Conservation (phyloP, 2,113 vertebrate species). For the Rhegmatorhina hoffmannsi region DNA sequence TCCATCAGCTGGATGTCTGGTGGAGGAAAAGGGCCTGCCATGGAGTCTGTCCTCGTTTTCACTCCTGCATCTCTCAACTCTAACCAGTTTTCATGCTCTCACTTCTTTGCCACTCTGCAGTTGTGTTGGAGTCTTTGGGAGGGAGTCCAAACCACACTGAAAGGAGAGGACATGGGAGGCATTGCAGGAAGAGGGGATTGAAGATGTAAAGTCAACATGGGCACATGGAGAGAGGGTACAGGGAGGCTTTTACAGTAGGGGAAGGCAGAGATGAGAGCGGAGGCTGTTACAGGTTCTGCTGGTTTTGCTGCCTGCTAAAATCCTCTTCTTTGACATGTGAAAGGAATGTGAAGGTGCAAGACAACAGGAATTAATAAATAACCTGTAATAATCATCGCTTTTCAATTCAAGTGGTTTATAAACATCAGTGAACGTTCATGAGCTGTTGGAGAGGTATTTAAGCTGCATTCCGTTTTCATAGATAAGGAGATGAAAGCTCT, state of each 20-base stretch:
- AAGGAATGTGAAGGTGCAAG: conserved; percentile 2
- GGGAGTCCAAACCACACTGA: neutral
- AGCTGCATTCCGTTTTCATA: neutral
- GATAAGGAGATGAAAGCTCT: conserved; percentile 58
- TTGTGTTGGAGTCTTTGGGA: neutral
- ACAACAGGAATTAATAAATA: conserved; percentile 24
- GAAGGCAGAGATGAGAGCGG: neutral
- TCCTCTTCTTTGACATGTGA: neutral
- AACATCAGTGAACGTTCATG: conserved; percentile 10
- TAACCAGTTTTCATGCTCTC: neutral
- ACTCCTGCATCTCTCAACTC: rapidly evolving
- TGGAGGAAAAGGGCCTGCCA: rapidly evolving
- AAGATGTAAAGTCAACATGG: neutral
- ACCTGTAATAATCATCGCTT: neutral
- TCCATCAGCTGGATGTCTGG: neutral
- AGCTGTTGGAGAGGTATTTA: conserved; percentile 25
- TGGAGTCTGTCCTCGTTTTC: neutral
- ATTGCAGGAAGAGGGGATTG: neutral
- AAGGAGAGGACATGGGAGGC: neutral
- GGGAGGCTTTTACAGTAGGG: neutral
- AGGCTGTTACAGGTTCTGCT: neutral
- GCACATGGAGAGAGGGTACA: neutral
- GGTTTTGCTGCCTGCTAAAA: neutral
- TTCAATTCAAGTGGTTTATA: neutral
- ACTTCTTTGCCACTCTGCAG: neutral